Evolutionary conservation across 2,113 vertebrate species (phyloP), one percentile per base, ranked within the genome.

Genomic region (Herpetotheres cachinnans): DNA sequence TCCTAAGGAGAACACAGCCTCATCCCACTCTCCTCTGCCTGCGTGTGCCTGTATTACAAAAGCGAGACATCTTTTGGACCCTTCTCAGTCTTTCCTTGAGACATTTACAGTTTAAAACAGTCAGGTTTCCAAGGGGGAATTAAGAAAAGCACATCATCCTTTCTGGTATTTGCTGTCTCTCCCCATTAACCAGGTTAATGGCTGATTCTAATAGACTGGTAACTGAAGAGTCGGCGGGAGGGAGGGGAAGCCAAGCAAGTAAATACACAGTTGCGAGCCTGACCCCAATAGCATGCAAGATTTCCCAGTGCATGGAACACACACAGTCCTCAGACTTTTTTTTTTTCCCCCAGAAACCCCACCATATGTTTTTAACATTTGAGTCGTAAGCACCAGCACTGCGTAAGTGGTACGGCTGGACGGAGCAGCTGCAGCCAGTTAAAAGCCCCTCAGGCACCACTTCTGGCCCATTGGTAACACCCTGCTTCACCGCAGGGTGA

Each of bases 181-280:
- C 66, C 54, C 83, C 89, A 95, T 90, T 97, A 96, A 87, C 73
- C 84, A 89, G 91, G 84, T 89, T 95, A 97, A 95, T 82, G 79
- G 49, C 36, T 86, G 78, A 62, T 83, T 87, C 87, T 89, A 95
- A 96, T 73, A 83, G 65, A 38, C 46, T 81, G 74, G 58, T 91
- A 90, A 90, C 90, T 40, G 46, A 94, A 82, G 90, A 90, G 62
- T 10, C 34, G 3, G 27, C 7, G 0, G 82, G 84, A 96, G 70
- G 73, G 70, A 90, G n/a, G 40, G 36, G 82, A 85, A 96, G 74
- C 54, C 85, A 88, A 93, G 93, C 87, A 93, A 93, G 42, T 34
- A 84, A 81, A 86, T 52, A 59, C 29, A 70, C 55, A 52, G 52
- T 72, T 77, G 59, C 4, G 4, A 90, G 42, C 49, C 66, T 93